phyloP scores from a whole-genome alignment of 2,113 vertebrate genomes.

The Spizaetus ornatus region DNA sequence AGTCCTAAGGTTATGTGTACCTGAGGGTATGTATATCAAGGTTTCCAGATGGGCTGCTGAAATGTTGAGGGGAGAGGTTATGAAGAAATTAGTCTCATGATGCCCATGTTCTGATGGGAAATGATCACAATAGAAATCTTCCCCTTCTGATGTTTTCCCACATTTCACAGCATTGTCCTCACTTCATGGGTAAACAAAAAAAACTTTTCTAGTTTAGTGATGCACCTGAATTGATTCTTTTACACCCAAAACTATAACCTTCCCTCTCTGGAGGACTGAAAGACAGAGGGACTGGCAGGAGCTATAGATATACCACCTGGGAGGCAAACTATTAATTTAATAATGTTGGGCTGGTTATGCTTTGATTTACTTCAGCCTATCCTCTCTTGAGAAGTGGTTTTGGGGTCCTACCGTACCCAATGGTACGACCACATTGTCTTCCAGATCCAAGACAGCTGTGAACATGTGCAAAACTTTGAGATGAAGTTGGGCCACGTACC shows the following conservation, averaged over 20 bases:
- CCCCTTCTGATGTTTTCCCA: neutral
- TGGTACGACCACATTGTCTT: neutral
- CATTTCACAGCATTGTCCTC: neutral
- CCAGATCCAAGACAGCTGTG: neutral
- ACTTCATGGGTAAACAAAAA: neutral
- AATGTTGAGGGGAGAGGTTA: neutral
- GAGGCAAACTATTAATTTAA: neutral
- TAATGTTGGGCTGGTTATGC: neutral
- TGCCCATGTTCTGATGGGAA: neutral
- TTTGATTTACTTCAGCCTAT: neutral
- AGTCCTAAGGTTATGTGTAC: neutral
- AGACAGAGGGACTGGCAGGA: neutral
- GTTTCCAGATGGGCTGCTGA: neutral
- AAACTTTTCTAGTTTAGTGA: accelerated
- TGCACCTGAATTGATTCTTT: neutral
- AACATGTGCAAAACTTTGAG: neutral
- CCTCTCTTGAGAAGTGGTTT: neutral
- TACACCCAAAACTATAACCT: neutral
- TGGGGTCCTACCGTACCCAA: neutral
- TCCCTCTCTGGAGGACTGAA: neutral
- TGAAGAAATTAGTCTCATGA: neutral
- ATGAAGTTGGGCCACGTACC: neutral
- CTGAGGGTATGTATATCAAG: neutral
- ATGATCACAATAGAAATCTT: neutral
- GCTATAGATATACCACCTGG: neutral